Evolutionary conservation across 2,113 vertebrate genomes (phyloP).

Genomic region (Nesogale talazaci): DNA sequence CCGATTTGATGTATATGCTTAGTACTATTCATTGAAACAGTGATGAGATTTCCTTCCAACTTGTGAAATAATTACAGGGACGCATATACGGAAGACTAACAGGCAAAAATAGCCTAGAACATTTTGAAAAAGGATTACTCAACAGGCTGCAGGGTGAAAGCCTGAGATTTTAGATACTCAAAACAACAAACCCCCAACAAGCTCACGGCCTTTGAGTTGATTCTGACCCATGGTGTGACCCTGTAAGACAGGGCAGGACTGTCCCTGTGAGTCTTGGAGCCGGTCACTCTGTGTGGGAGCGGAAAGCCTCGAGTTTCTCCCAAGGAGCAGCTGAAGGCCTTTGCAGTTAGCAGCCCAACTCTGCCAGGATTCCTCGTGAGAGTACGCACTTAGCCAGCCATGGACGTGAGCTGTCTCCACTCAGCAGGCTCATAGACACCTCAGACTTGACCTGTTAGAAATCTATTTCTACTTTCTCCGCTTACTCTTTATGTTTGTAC

Average conservation of each 20-base stretch:
- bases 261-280: too few relatives aligned
- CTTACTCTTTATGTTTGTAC: neutral
- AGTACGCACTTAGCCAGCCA: neutral
- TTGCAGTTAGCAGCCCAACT: too few relatives aligned
- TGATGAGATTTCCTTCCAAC: neutral
- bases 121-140: neutral
- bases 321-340: too few relatives aligned
- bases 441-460: neutral
- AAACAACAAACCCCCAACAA: too few relatives aligned
- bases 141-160: neutral
- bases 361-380: too few relatives aligned
- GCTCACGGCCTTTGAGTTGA: too few relatives aligned
- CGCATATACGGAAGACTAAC: neutral
- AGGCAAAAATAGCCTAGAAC: neutral
- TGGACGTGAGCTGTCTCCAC: neutral
- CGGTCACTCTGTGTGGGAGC: too few relatives aligned
- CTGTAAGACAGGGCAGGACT: too few relatives aligned
- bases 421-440: neutral
- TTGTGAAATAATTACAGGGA: slow-evolving; percentile 25
- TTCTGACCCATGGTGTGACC: too few relatives aligned
- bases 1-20: slow-evolving; percentile 11
- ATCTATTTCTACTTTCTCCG: neutral
- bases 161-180: neutral
- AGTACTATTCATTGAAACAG: slow-evolving; percentile 36
- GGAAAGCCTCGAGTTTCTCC: too few relatives aligned